Evolutionary conservation across 2,113 vertebrate genomes (phyloP).

Genomic region (Catagonus wagneri): DNA sequence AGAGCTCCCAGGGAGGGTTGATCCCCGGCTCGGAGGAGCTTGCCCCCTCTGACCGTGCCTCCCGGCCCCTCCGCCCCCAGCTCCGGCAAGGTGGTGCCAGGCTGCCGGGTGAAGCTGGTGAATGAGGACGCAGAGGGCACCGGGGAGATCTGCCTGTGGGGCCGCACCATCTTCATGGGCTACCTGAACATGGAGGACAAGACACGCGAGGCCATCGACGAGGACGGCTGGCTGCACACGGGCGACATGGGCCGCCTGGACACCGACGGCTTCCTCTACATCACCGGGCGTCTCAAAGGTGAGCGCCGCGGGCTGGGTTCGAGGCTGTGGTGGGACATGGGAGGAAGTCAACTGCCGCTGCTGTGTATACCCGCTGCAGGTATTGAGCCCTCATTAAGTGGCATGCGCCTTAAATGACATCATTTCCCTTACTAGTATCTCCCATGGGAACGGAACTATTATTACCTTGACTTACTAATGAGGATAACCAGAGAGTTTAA

Average conservation of each 20-base stretch:
- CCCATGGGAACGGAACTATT: not conserved
- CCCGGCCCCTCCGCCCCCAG: conserved; percentile 71
- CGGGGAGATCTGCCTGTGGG: conserved; percentile 95
- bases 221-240: conserved; percentile 93
- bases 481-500: not conserved
- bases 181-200: conserved; percentile 94
- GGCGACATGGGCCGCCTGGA: conserved; percentile 92
- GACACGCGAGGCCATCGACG: conserved; percentile 90
- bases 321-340: fast-evolving
- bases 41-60: too few relatives aligned
- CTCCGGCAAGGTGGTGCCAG: conserved; percentile 91
- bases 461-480: not conserved
- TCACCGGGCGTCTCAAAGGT: conserved; percentile 95
- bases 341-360: fast-evolving
- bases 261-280: conserved; percentile 92
- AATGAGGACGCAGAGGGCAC: conserved; percentile 88
- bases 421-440: not conserved
- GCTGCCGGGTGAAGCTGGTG: conserved; percentile 90
- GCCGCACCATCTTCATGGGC: conserved; percentile 94
- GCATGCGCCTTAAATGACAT: fast-evolving
- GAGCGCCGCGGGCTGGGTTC: not conserved
- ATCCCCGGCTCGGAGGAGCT: not conserved
- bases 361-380: fast-evolving
- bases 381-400: too few relatives aligned
- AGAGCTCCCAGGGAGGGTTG: not conserved